These are phyloP conservation scores for Chunga burmeisteri DNA, from an alignment of 2,113 vertebrate genomes.

Conservation along the genomic window DNA sequence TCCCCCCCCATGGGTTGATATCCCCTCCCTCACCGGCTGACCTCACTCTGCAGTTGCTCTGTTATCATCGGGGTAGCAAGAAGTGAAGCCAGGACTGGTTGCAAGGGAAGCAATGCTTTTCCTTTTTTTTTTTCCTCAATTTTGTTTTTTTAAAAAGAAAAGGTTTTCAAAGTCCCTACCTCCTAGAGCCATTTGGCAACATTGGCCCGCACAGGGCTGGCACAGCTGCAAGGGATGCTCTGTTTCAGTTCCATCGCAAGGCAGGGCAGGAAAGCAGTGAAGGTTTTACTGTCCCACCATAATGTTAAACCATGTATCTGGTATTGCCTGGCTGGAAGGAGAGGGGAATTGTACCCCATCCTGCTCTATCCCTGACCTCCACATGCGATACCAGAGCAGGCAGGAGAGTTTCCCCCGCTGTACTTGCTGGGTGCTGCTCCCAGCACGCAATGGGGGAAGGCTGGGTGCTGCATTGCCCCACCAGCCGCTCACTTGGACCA, in stretches of 20 bases:
- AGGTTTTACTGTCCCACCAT: neutral
- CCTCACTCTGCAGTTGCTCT: neutral
- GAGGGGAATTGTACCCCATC: neutral
- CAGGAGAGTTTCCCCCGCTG: neutral
- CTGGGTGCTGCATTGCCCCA: neutral
- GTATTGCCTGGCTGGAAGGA: neutral
- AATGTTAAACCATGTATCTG: accelerated
- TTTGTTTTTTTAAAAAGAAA: neutral
- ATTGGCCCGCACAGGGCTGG: neutral
- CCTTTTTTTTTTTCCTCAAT: neutral
- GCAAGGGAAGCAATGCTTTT: neutral
- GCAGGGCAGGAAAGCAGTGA: neutral
- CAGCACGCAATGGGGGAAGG: neutral
- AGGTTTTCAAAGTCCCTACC: neutral
- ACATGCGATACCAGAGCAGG: neutral
- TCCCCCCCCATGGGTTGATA: neutral
- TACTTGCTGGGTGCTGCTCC: neutral
- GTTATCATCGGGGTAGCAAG: neutral
- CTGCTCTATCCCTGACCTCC: neutral
- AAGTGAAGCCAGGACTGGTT: neutral
- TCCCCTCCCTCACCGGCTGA: neutral
- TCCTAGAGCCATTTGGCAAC: neutral
- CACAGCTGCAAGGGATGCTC: neutral
- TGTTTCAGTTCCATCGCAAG: neutral
- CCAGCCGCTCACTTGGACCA: accelerated